Base-by-base conservation (phyloP, 2,888 invertebrate genomes). In the Pterobdella sp. region DNA sequence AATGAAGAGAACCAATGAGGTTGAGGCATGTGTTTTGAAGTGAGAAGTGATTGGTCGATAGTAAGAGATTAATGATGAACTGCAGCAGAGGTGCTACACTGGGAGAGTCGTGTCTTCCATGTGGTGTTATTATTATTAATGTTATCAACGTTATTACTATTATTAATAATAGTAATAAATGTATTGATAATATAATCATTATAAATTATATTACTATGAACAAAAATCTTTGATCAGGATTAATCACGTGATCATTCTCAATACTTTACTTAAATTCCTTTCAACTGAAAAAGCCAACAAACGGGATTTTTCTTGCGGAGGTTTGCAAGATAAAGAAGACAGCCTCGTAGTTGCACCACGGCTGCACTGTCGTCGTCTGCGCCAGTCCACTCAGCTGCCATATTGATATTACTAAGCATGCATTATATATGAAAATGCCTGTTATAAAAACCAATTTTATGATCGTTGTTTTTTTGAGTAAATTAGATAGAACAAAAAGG, bases 271-370 rank as follows among this genome's bases (percentile, higher is more conserved):
- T n/a, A n/a, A n/a, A n/a, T n/a, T n/a, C n/a, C n/a, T n/a, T n/a
- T n/a, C n/a, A n/a, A n/a, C n/a, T n/a, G n/a, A n/a, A n/a, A n/a
- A n/a, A n/a, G n/a, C n/a, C n/a, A 18, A 56, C 60, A 14, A 22
- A 56, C 60, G 60, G 60, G 79, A 96, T 91, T 84, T 93, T 95
- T 85, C 93, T 93, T 36, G 94, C 94, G 1, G 95, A 92, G 68
- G 93, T 90, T 81, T 92, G 91, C 94, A 96, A 95, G 1, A 97
- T 88, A 82, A 92, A 97, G 0, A 97, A 86, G 0, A 94, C 91
- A 0, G 97, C 92, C 85, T 97, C 97, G 0, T 90, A 91, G 69
- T 90, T 89, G 80, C 95, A 93, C 96, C 97, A 97, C 31, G 71
- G 32, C 22, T 71, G 71, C 4, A 32, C 34, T 4, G 35, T 18